These are phyloP conservation scores for Talpa occidentalis DNA, from an alignment of 2,113 vertebrate species.

Conservation along the genomic window DNA sequence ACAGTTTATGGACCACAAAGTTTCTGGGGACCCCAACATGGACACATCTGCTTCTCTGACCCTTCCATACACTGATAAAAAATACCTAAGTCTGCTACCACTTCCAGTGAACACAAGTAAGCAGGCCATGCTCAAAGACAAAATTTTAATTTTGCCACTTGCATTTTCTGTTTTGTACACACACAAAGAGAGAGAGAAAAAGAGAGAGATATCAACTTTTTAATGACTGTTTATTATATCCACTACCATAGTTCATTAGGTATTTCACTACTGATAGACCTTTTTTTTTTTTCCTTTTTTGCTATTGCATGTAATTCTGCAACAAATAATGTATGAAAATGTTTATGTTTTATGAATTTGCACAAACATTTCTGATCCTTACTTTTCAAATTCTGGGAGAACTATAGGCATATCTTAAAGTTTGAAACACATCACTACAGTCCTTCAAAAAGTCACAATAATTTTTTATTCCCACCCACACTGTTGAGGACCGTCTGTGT, in stretches of 20 bases:
- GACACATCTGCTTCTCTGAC: not conserved
- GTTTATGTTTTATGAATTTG: not conserved
- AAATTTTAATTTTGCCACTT: not conserved
- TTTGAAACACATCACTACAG: not conserved
- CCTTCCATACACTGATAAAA: not conserved
- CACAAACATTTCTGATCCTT: not conserved
- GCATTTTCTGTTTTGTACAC: not conserved
- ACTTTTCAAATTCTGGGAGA: not conserved
- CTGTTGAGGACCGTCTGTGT: not conserved
- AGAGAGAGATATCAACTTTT: not conserved
- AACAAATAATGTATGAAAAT: not conserved
- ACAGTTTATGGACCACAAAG: not conserved
- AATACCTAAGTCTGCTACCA: not conserved
- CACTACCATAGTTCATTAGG: not conserved
- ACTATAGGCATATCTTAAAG: not conserved
- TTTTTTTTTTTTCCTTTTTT: not conserved
- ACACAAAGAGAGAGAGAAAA: too few species aligned
- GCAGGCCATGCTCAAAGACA: not conserved
- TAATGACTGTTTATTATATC: not conserved
- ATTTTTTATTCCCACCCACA: not conserved
- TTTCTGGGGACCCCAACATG: not conserved
- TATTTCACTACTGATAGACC: not conserved
- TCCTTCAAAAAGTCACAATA: not conserved
- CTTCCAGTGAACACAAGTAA: not conserved
- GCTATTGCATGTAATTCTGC: not conserved